Percentiles rank a stretch among this genome's conserved stretches.
These are phyloP conservation scores for Polyommatus iphigenia DNA, from an alignment of 2,888 invertebrate genomes.

Conservation along the genomic window DNA sequence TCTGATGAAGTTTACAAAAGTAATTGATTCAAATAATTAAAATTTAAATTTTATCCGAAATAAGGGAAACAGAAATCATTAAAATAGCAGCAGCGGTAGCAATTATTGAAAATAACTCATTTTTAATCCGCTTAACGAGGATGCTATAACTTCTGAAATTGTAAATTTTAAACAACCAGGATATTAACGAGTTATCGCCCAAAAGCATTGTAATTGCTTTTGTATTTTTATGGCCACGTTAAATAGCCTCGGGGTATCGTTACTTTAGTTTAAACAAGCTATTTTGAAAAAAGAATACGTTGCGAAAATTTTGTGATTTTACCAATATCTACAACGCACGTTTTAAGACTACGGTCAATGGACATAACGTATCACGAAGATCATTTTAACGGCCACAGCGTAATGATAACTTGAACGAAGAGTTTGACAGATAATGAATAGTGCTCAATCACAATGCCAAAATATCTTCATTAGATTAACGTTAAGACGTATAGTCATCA, in stretches of 20 bases:
- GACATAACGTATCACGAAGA: too few relatives aligned
- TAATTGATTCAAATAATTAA: constrained; percentile 15
- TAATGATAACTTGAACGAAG: too few relatives aligned
- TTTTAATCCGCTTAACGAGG: constrained; percentile 30
- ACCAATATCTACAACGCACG: too few relatives aligned
- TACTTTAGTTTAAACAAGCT: too few relatives aligned
- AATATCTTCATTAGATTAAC: too few relatives aligned
- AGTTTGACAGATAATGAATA: too few relatives aligned
- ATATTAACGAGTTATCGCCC: constrained; percentile 11
- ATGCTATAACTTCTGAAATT: constrained; percentile 27
- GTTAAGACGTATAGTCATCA: too few relatives aligned
- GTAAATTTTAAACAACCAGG: constrained; percentile 13
- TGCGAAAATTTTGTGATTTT: too few relatives aligned
- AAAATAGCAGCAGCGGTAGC: constrained; percentile 19
- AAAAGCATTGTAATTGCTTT: constrained; percentile 17
- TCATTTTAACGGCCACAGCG: too few relatives aligned
- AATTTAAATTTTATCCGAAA: constrained; percentile 6
- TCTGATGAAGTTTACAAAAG: neutral
- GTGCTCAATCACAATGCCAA: too few relatives aligned
- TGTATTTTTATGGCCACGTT: neutral
- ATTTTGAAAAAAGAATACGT: too few relatives aligned
- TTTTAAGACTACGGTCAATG: too few relatives aligned
- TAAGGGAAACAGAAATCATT: constrained; percentile 21
- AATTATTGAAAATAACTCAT: constrained; percentile 31
- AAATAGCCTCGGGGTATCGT: neutral